These are phyloP conservation scores for Amphipyra tragopoginis DNA, from an alignment of 2,888 invertebrate species.

Conservation along the genomic window DNA sequence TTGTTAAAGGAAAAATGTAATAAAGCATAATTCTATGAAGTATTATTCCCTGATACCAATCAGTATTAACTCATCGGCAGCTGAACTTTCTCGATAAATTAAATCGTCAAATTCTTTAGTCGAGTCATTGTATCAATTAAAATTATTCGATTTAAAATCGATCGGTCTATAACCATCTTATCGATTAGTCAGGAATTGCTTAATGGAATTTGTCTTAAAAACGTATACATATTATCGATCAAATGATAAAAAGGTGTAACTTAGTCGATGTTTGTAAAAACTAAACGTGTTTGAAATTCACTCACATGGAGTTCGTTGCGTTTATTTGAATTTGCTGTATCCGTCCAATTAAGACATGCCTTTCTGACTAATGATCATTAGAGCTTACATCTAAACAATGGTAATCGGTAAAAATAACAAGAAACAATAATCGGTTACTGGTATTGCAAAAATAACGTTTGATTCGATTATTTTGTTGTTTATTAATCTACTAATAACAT, in stretches of 20 bases:
- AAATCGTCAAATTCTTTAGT: slow-evolving; percentile 54
- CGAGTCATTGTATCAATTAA: slow-evolving; percentile 47
- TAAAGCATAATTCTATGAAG: slow-evolving; percentile 48
- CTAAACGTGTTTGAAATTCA: slow-evolving; percentile 15
- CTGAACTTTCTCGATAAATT: slow-evolving; percentile 50
- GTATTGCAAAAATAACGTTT: not conserved
- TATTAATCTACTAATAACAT: not conserved
- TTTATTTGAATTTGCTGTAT: slow-evolving; percentile 35
- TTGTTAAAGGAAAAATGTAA: slow-evolving; percentile 22
- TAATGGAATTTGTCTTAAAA: slow-evolving; percentile 6
- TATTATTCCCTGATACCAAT: slow-evolving; percentile 53
- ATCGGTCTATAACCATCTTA: slow-evolving; percentile 26
- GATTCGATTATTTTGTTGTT: slow-evolving; percentile 2
- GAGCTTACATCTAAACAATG: slow-evolving; percentile 20
- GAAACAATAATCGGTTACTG: slow-evolving; percentile 11
- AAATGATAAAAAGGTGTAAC: slow-evolving; percentile 29
- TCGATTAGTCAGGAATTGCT: slow-evolving; percentile 14
- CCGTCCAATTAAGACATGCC: slow-evolving; percentile 42
- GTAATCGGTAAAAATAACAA: slow-evolving; percentile 15
- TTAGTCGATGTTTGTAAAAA: slow-evolving; percentile 16
- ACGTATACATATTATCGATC: slow-evolving; percentile 6
- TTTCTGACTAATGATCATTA: slow-evolving; percentile 30
- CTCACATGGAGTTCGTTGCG: slow-evolving; percentile 3
- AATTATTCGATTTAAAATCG: slow-evolving; percentile 35
- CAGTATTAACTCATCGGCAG: slow-evolving; percentile 50